These are phyloP conservation scores for Epizoanthus stellaris DNA, from an alignment of 92 coral and sea anemone species.

Conservation along the genomic window DNA sequence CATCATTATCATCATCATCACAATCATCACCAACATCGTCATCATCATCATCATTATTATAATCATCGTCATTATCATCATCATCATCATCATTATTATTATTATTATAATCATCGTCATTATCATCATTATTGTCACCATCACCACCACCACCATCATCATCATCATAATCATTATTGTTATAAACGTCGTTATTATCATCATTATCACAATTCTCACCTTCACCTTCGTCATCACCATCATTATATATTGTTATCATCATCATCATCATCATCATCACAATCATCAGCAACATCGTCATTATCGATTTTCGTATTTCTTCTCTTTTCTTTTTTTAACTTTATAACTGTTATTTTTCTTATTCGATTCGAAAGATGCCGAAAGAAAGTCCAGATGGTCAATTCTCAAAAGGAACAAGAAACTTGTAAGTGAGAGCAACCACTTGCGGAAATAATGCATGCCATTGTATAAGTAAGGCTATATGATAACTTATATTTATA, in stretches of 20 bases:
- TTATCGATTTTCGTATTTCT: neutral
- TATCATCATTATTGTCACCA: neutral
- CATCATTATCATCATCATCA: neutral
- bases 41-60: neutral
- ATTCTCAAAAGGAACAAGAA: conserved; percentile 90
- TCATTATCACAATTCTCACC: neutral
- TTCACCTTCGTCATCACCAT: neutral
- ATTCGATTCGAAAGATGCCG: conserved; percentile 65
- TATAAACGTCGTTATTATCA: neutral
- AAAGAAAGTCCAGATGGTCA: conserved; percentile 97
- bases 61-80: no score
- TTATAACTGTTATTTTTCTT: neutral
- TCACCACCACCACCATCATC: neutral
- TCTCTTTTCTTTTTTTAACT: neutral
- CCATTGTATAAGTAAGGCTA: neutral
- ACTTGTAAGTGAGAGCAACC: conserved; percentile 62
- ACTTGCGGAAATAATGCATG: neutral
- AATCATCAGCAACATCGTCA: neutral
- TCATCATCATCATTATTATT: neutral
- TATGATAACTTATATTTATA: neutral
- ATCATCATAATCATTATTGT: neutral
- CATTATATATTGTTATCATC: neutral
- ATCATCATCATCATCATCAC: neutral
- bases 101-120: neutral
- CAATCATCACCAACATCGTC: neutral